Conservation (phyloP, 2,888 invertebrate genomes). For the Sesamia inferens region DNA sequence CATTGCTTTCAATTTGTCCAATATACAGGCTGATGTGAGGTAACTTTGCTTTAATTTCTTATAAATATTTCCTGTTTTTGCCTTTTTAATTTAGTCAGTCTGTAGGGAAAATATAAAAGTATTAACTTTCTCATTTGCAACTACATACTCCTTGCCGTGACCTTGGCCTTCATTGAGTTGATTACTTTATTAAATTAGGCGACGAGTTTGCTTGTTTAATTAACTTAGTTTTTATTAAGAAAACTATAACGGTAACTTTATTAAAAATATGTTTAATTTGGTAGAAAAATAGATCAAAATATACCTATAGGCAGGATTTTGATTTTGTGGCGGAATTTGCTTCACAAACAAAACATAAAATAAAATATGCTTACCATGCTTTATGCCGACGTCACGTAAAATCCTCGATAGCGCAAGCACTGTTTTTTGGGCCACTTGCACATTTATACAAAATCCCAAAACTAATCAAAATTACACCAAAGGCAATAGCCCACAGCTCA, state of each 20-base stretch:
- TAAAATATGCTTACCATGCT: too few relatives aligned
- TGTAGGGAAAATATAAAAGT: constrained; percentile 2
- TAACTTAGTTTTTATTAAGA: constrained; percentile 13
- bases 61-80: background rate
- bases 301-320: too few relatives aligned
- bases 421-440: too few relatives aligned
- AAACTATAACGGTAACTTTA: background rate
- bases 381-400: too few relatives aligned
- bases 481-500: too few relatives aligned
- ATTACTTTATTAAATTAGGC: constrained; percentile 35
- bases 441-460: too few relatives aligned
- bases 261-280: background rate
- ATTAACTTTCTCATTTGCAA: constrained; percentile 20
- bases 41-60: background rate
- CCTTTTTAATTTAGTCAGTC: background rate
- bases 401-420: too few relatives aligned
- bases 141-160: background rate
- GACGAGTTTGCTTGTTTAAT: constrained; percentile 30
- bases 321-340: too few relatives aligned
- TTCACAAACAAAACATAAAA: too few relatives aligned
- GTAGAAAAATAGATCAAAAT: too few relatives aligned
- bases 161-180: constrained; percentile 42
- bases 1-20: constrained; percentile 88
- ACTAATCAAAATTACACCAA: too few relatives aligned
- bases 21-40: constrained; percentile 73